Evolutionary conservation across 2,888 invertebrate genomes (phyloP), one percentile per base, ranked within the genome.

Genomic region (Hoplodrina blanda): DNA sequence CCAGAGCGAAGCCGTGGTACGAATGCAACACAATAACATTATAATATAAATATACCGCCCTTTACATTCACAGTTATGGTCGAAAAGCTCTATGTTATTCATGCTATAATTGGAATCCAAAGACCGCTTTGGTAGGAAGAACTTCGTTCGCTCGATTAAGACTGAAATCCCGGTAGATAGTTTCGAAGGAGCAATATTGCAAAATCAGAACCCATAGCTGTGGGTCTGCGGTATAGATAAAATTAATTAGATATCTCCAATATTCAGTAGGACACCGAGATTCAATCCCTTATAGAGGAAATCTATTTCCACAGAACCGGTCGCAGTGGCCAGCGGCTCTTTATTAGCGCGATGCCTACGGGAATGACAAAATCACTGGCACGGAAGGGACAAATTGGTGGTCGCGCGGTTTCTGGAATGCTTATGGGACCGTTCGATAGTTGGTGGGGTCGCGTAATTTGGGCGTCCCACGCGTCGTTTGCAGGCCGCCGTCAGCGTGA

Each of bases 341-440:
- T 87, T 89, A 89, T 90, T 90, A 90, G 87, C 78, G 85, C 84
- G 84, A 82, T 83, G 88, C 88, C 89, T 84, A 84, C 81, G 88
- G 88, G 88, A 88, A 87, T 89, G 90, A 89, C 91, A 87, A 89
- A 92, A 90, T 89, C 91, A 91, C 87, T 89, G 92, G 89, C 88
- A 87, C 89, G 92, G 90, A 93, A 94, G 91, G 92, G 92, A 93
- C 93, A 92, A 94, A 94, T 94, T 92, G 91, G 90, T 87, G 89
- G 90, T 88, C 84, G 87, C 80, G 87, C 74, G 88, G 89, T 89
- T 89, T 85, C 87, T 85, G 90, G 88, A 91, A 91, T 90, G 91
- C 89, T 89, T 90, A 89, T 90, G 87, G 89, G 88, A 87, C 86
- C 85, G 86, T 87, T 89, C 87, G 89, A 89, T 89, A 88, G 89